phyloP scores from a whole-genome alignment of 2,113 vertebrate genomes.

The Megaptera novaeangliae region DNA sequence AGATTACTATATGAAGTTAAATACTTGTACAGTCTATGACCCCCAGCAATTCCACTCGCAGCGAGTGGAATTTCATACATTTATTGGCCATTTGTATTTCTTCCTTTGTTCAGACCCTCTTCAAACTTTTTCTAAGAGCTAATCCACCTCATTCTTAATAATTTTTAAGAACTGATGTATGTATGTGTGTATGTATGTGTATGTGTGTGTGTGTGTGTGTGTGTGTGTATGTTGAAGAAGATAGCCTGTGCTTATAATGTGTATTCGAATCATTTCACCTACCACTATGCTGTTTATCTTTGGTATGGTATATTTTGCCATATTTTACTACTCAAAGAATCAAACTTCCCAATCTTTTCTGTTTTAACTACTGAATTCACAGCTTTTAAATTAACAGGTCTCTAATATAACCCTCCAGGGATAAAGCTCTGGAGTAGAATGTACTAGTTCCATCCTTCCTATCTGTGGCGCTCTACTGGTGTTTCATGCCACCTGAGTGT shows the following conservation, averaged over 20 bases:
- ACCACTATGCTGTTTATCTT: not conserved
- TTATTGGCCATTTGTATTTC: not conserved
- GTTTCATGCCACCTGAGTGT: not conserved
- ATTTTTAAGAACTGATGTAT: not conserved
- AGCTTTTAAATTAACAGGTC: not conserved
- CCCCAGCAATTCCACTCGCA: not conserved
- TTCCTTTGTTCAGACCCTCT: not conserved
- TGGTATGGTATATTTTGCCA: not conserved
- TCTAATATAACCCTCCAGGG: not conserved
- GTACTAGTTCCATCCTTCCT: not conserved
- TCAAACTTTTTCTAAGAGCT: not conserved
- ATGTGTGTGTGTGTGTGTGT: not conserved
- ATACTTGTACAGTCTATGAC: not conserved
- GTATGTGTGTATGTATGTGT: not conserved
- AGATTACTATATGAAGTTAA: not conserved
- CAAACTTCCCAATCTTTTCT: not conserved
- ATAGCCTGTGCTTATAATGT: not conserved
- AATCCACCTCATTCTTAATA: not conserved
- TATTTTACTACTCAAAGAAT: not conserved
- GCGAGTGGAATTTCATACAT: not conserved
- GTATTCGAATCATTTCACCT: not conserved
- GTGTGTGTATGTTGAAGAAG: not conserved
- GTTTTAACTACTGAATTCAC: not conserved
- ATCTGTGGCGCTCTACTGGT: not conserved
- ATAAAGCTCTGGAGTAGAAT: not conserved